These are phyloP conservation scores for Rhodophaea formosa DNA, from an alignment of 2,888 invertebrate species.

Conservation along the genomic window DNA sequence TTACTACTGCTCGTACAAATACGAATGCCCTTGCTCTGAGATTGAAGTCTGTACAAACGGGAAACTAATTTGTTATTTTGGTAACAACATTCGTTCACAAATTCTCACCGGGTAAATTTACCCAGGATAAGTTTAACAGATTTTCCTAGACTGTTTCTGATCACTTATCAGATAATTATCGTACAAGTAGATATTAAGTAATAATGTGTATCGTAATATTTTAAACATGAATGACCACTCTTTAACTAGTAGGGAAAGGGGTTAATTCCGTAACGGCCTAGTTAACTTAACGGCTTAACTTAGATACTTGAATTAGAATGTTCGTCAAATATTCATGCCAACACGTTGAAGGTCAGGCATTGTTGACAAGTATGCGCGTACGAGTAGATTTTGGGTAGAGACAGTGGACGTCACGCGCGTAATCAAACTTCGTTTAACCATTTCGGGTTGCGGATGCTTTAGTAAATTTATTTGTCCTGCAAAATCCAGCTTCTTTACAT, in stretches of 20 bases:
- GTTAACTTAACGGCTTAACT: not conserved
- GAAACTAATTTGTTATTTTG: not conserved
- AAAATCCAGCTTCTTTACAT: too few species aligned
- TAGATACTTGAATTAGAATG: not conserved
- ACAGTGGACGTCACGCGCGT: too few species aligned
- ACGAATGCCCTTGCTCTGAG: not conserved
- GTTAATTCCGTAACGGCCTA: not conserved
- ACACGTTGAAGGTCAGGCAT: not conserved
- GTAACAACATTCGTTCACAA: not conserved
- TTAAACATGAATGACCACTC: too few species aligned
- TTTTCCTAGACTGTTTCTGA: too few species aligned
- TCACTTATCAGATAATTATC: too few species aligned
- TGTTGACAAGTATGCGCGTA: not conserved
- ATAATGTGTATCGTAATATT: too few species aligned
- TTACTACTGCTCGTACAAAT: slow-evolving; percentile 14
- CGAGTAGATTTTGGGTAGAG: not conserved
- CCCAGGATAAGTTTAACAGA: too few species aligned
- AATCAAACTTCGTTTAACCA: too few species aligned
- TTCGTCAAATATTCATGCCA: not conserved
- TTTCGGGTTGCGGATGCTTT: too few species aligned
- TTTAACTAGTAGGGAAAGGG: not conserved
- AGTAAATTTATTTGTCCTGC: too few species aligned
- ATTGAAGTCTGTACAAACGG: not conserved
- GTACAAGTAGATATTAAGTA: too few species aligned
- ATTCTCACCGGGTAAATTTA: not conserved